Evolutionary conservation across 2,797 vertebrate species (phyloP), one percentile per base, ranked within the genome.

Genomic region (Cossypha caffra): DNA sequence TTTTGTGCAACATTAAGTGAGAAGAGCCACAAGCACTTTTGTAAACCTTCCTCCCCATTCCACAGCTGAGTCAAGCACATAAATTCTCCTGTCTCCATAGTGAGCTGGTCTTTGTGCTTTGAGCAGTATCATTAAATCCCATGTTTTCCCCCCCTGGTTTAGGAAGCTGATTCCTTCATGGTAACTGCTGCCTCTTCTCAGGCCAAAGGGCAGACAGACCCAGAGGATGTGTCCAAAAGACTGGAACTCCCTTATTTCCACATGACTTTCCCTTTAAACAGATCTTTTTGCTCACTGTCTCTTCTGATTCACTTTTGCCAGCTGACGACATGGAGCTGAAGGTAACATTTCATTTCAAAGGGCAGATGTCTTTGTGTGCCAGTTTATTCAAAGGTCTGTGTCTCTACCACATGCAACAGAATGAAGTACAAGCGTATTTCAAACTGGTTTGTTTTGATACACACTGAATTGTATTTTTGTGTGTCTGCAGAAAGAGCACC

Each of bases 341-440:
- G 33, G 57, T 74, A 77, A 71, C 55, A 59, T 82, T 83, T 90
- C 1, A 52, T 75, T 94, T 61, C 62, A 93, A 88, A 92, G 38
- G 16, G 16, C 33, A 50, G n/a, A 28, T 19, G 8, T 38, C 40
- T 72, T 48, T 78, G 13, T 58, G 26, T 81, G 54, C 19, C 45
- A 67, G 16, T 8, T 61, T 71, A 52, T 64, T 86, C 43, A 72
- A 71, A 88, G 31, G 16, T 69, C 48, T 86, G 5, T 81, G n/a
- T 86, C 84, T 40, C 33, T 66, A 66, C 21, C 10, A 43, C 19
- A 26, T 16, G 13, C 8, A 61, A 29, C 2, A 86, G 48, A 52
- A 57, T 57, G 17, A 77, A 47, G 19, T 19, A 64, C 42, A 66
- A 50, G 15, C 6, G 2, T 55, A 55, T 74, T 66, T 86, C 67